These are phyloP conservation scores for Caranx ignobilis DNA, from an alignment of 2,113 vertebrate species.

Conservation along the genomic window DNA sequence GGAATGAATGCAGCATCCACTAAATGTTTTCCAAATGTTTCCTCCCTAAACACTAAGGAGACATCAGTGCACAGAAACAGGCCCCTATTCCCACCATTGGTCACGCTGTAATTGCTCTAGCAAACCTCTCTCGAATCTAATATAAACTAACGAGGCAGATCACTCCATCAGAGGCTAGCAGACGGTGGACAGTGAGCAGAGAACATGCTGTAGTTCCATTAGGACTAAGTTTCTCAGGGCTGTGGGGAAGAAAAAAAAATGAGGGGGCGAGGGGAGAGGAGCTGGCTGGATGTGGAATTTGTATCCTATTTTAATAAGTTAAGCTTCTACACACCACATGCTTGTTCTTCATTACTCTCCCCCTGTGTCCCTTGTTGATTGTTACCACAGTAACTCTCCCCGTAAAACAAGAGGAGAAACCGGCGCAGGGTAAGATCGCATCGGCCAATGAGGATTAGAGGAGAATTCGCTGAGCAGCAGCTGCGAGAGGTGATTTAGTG, in stretches of 20 bases:
- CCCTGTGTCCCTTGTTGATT: not conserved
- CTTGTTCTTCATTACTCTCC: not conserved
- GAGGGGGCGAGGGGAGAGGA: not conserved
- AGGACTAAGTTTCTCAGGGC: conserved; percentile 52
- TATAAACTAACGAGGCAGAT: conserved; percentile 72
- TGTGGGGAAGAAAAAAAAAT: conserved; percentile 13
- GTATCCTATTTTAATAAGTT: conserved; percentile 37
- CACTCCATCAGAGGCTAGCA: conserved; percentile 63
- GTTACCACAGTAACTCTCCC: not conserved
- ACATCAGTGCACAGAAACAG: conserved; percentile 16
- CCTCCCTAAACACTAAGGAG: conserved; percentile 24
- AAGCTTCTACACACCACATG: conserved; percentile 7
- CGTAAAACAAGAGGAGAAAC: not conserved
- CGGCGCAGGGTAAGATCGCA: not conserved
- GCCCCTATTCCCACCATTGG: conserved; percentile 55
- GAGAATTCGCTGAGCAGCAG: conserved; percentile 9
- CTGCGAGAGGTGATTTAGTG: conserved; percentile 19
- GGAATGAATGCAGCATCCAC: conserved; percentile 13
- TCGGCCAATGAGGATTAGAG: not conserved
- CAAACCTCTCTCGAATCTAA: conserved; percentile 66
- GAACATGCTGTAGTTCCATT: conserved; percentile 77
- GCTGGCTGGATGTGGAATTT: conserved; percentile 18
- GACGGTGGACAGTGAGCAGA: conserved; percentile 60
- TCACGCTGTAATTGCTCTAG: conserved; percentile 57
- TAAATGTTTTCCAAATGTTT: conserved; percentile 60